phyloP scores from a whole-genome alignment of 2,888 invertebrate genomes.

The Leptopterna dolabrata region DNA sequence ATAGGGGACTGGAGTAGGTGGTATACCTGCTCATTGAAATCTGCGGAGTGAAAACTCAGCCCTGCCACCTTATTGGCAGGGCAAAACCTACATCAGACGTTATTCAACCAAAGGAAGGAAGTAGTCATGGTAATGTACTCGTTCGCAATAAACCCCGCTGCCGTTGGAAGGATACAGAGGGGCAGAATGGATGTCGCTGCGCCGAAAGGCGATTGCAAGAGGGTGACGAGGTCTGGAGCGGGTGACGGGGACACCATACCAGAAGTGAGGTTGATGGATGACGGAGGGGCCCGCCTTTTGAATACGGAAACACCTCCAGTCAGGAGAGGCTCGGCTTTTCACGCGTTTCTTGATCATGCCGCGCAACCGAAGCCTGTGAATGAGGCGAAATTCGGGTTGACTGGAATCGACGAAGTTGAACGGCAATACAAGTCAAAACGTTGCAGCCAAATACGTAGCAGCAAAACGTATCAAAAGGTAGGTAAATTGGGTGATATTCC shows the following conservation, averaged over 20 bases:
- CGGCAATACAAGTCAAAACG: too few relatives aligned
- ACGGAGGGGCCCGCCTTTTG: slow-evolving; percentile 4
- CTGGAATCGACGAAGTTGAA: neutral
- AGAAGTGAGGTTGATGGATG: neutral
- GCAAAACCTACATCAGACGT: neutral
- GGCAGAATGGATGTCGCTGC: neutral
- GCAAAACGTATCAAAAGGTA: too few relatives aligned
- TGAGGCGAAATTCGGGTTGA: neutral
- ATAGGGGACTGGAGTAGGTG: too few relatives aligned
- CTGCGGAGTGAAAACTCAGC: neutral
- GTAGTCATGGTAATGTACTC: neutral
- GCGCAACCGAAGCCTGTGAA: neutral
- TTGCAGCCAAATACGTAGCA: too few relatives aligned
- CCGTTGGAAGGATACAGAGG: neutral
- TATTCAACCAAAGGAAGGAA: neutral
- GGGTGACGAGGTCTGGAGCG: neutral
- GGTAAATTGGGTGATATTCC: too few relatives aligned
- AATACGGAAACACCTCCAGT: slow-evolving; percentile 26
- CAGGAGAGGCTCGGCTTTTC: neutral
- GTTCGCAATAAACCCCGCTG: neutral
- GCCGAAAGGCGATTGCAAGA: slow-evolving; percentile 10
- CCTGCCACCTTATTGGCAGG: neutral
- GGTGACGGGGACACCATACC: neutral
- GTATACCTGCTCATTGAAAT: too few relatives aligned
- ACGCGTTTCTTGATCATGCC: neutral